Conservation (phyloP, 92 coral and sea anemone genomes). For the Galaxea fascicularis region DNA sequence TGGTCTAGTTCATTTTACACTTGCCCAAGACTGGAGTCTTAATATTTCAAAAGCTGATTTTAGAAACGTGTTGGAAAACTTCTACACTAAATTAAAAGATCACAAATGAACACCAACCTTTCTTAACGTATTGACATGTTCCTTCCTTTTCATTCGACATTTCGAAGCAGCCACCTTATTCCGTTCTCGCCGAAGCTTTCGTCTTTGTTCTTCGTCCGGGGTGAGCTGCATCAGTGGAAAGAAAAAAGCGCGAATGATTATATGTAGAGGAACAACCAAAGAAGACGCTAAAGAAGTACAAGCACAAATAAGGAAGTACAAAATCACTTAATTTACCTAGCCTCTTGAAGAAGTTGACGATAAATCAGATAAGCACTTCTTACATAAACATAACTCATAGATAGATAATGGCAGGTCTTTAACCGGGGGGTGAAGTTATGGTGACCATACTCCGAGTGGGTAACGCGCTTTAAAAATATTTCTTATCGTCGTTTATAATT, state of each 20-base stretch:
- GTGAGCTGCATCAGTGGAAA: conserved; percentile 74
- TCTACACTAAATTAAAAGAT: background rate
- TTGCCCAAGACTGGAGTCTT: too few relatives aligned
- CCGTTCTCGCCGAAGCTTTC: conserved; percentile 87
- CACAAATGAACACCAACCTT: conserved; percentile 60
- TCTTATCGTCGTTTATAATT: background rate
- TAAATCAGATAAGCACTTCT: conserved; percentile 38
- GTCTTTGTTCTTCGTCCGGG: conserved; percentile 79
- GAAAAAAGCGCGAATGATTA: conserved; percentile 31
- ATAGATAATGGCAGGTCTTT: conserved; percentile 39
- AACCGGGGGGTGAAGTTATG: conserved; percentile 18
- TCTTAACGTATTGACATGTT: conserved; percentile 81
- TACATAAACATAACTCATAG: conserved; percentile 29
- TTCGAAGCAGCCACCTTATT: conserved; percentile 98
- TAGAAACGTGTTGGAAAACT: too few relatives aligned
- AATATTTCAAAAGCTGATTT: too few relatives aligned
- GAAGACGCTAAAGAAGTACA: background rate
- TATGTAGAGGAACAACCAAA: conserved; percentile 18
- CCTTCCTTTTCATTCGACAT: conserved; percentile 90
- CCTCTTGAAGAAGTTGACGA: conserved; percentile 35
- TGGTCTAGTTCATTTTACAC: too few relatives aligned
- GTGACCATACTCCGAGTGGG: background rate
- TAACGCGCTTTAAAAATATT: background rate
- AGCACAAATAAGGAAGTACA: background rate
- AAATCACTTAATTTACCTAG: conserved; percentile 27